phyloP scores from a whole-genome alignment of 2,888 invertebrate species.

The Cheilosia variabilis region DNA sequence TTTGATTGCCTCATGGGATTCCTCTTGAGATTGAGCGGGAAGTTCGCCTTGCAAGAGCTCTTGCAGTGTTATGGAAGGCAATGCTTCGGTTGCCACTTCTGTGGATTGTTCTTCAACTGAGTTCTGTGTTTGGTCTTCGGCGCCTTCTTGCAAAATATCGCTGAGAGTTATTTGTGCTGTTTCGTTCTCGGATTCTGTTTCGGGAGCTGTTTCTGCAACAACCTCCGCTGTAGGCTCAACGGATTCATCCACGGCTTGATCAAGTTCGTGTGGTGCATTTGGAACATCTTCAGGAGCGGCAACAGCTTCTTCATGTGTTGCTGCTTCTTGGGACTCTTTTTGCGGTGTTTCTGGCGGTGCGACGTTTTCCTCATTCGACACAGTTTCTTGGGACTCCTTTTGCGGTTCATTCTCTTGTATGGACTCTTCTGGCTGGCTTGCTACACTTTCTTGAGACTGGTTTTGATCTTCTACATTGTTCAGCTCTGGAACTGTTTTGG shows the following conservation, averaged over 20 bases:
- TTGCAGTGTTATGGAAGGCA: slow-evolving; percentile 21
- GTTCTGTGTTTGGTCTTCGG: slow-evolving; percentile 4
- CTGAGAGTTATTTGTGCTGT: slow-evolving; percentile 15
- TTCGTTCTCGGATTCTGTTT: slow-evolving; percentile 32
- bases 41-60: slow-evolving; percentile 29
- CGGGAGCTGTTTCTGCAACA: slow-evolving; percentile 8
- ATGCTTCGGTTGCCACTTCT: background rate
- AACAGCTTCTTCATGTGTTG: slow-evolving; percentile 7
- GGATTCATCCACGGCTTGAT: background rate
- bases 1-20: slow-evolving; percentile 6
- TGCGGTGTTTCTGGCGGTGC: slow-evolving; percentile 44
- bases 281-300: slow-evolving; percentile 71
- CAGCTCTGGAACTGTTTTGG: background rate
- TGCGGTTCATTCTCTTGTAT: background rate
- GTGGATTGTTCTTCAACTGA: background rate
- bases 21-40: background rate
- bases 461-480: background rate
- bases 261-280: slow-evolving; percentile 67
- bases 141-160: slow-evolving; percentile 2
- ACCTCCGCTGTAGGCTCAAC: slow-evolving; percentile 40
- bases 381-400: background rate
- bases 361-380: background rate
- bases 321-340: slow-evolving; percentile 42
- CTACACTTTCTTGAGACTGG: slow-evolving; percentile 13
- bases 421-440: background rate